Evolutionary conservation across 2,888 invertebrate species (phyloP), one percentile per base, ranked within the genome.

Genomic region (Unio pictorum): DNA sequence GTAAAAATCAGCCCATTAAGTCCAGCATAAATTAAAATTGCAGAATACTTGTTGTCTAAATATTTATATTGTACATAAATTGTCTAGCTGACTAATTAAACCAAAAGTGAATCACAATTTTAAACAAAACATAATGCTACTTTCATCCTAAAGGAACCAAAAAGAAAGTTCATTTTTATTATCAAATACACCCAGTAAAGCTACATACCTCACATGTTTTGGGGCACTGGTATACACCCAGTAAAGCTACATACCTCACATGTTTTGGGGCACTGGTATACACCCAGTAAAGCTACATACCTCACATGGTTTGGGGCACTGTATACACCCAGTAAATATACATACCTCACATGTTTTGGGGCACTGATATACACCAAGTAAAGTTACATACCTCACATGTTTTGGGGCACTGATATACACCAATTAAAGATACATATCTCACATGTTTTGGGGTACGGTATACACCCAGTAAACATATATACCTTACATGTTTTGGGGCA

Each of bases 141-240:
- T 61, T 45, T 15, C 3, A 0, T 45, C 45, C 45, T 11, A 45
- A 45, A 45, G 3, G 15, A 15, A 45, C 45, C 0, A 3, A 45
- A 45, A 45, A 11, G 45, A 45, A 2, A 11, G 11, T 11, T 45
- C 11, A 11, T 11, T 28, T 28, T 61, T 4, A 20, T 17, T 11
- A 61, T 20, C 20, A 20, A 61, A n/a, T 26, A 30, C 18, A 54
- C 4, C 8, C 17, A 58, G 58, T 58, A 20, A 28, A 23, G 26
- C n/a, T 57, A 26, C 34, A 55, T 55, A 55, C 28, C 26, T 2
- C 7, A 17, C 61, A 97, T 0, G 98, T 93, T 91, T 95, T 97
- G 0, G 99, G 99, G 79, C 96, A 96, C 75, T 95, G 94, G 23
- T 23, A 23, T 23, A 23, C 89, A 99, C 98, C 90, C 97, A 97